These are phyloP conservation scores for Manduca sexta DNA, from an alignment of 1,140 invertebrate species.

Conservation along the genomic window DNA sequence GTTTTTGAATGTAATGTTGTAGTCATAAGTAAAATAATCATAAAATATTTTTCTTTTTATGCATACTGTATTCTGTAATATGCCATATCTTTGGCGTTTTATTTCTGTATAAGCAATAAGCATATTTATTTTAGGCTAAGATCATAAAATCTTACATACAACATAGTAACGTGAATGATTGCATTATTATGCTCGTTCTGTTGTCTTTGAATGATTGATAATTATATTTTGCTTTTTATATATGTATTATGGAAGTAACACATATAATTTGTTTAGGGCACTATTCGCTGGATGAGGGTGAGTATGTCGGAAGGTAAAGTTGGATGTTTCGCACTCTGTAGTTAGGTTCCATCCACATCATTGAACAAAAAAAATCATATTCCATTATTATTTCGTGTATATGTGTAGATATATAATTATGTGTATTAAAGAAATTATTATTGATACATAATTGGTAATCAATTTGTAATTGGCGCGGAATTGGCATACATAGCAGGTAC, in stretches of 20 bases:
- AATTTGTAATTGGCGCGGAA: too few relatives aligned
- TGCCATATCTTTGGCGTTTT: too few relatives aligned
- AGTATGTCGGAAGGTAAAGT: constrained; percentile 35
- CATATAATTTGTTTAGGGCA: constrained; percentile 49
- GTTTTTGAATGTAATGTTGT: too few relatives aligned
- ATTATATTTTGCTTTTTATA: background rate
- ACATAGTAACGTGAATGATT: too few relatives aligned
- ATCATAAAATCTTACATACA: too few relatives aligned
- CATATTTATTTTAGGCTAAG: background rate
- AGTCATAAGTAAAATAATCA: too few relatives aligned
- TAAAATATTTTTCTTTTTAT: too few relatives aligned
- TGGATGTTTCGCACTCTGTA: constrained; percentile 29
- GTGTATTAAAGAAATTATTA: too few relatives aligned
- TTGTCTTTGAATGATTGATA: background rate
- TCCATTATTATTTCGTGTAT: background rate
- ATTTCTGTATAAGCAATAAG: background rate
- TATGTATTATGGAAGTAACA: background rate
- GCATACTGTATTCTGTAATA: too few relatives aligned
- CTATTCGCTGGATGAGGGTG: constrained; percentile 55
- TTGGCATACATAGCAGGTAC: too few relatives aligned
- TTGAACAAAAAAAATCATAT: background rate
- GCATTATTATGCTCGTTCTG: background rate
- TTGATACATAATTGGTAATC: too few relatives aligned
- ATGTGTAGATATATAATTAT: background rate
- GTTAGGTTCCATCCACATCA: background rate